Conservation (phyloP, 2,797 vertebrate species). For the Prunella strophiata region DNA sequence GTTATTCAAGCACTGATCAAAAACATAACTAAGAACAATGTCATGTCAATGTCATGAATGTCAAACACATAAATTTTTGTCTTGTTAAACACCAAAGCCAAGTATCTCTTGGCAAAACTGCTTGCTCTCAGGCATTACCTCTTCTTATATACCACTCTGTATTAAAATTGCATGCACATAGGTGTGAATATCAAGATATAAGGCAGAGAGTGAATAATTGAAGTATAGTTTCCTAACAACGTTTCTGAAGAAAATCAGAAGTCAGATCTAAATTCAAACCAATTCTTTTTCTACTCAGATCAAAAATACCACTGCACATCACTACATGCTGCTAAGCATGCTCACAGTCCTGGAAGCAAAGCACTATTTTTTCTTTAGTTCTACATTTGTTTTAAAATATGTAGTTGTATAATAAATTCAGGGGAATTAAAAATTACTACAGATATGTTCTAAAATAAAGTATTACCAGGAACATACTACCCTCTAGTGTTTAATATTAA, state of each 20-base stretch:
- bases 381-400: not conserved
- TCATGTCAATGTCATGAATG: not conserved
- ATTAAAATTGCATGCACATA: not conserved
- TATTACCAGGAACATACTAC: not conserved
- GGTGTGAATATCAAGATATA: not conserved
- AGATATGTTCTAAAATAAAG: not conserved
- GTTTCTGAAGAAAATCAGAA: not conserved
- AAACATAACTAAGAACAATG: not conserved
- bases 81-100: not conserved
- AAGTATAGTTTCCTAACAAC: not conserved
- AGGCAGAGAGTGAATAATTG: not conserved
- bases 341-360: not conserved
- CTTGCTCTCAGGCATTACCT: not conserved
- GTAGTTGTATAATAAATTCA: not conserved
- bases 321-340: accelerated
- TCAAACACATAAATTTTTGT: not conserved
- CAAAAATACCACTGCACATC: not conserved
- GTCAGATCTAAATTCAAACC: not conserved
- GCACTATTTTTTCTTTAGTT: not conserved
- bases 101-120: not conserved
- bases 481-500: constrained; percentile 49
- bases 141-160: not conserved
- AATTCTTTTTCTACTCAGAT: not conserved
- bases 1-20: not conserved
- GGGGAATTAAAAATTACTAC: not conserved